Evolutionary conservation across 2,888 invertebrate species (phyloP), one percentile per base, ranked within the genome.

Genomic region (Nesidiocoris tenuis): DNA sequence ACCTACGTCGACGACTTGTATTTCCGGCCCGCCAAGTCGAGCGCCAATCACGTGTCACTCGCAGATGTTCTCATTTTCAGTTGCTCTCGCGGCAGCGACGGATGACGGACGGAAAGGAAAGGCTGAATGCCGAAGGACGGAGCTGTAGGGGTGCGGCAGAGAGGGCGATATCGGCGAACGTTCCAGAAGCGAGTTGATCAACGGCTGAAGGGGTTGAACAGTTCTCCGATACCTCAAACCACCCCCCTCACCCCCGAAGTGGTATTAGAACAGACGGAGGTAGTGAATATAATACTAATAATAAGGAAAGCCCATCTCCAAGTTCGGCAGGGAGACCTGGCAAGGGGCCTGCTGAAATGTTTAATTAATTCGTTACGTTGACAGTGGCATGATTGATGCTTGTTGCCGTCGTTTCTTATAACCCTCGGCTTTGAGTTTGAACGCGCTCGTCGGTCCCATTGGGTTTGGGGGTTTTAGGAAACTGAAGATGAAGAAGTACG

Each of bases 311-410:
- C 19, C 16, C 23, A 59, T 17, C 57, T 39, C 59, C 59, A 12
- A 16, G 74, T n/a, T n/a, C n/a, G n/a, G n/a, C n/a, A n/a, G n/a
- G 18, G 24, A 63, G 66, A 57, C 65, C 63, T 70, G 68, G 76
- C 70, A 65, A 74, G 68, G 76, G 77, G 75, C 12, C 39, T 39
- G 39, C 39, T 39, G 39, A 39, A 39, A 76, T 76, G 78, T 78
- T 78, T 78, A 78, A 78, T 78, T 78, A 78, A 78, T 78, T 77
- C 76, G 71, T 74, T 78, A 72, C 75, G 78, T 78, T 78, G 78
- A 78, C 78, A 78, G 78, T 67, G 76, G 61, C 67, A 77, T 78
- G 78, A 78, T 78, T 78, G 78, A 78, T 78, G 78, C 77, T 75
- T 78, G 77, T 77, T 71, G 77, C 77, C 76, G 76, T 76, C 78